These are phyloP conservation scores for Mellivora capensis DNA, from an alignment of 2,113 vertebrate genomes.

Conservation along the genomic window DNA sequence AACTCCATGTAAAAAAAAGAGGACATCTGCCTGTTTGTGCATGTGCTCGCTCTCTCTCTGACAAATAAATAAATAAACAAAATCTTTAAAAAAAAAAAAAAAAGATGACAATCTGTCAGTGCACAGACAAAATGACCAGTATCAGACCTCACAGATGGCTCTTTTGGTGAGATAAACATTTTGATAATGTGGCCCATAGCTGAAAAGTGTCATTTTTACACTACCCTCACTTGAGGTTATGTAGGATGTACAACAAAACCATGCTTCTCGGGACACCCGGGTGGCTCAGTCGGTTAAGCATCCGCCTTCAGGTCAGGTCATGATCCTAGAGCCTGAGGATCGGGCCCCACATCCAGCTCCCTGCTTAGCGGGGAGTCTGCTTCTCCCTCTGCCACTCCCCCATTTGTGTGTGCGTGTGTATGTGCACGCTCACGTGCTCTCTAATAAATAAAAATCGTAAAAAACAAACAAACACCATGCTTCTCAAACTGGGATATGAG, in stretches of 20 bases:
- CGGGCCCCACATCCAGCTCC: too few species aligned
- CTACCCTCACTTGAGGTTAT: not conserved
- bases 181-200: not conserved
- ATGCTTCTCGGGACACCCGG: not conserved
- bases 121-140: not conserved
- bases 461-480: not conserved
- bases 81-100: too few species aligned
- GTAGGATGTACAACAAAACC: not conserved
- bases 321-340: too few species aligned
- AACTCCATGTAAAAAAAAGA: not conserved
- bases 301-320: too few species aligned
- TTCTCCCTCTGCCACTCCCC: too few species aligned
- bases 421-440: too few species aligned
- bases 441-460: not conserved
- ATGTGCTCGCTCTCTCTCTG: too few species aligned
- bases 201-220: not conserved
- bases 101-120: not conserved
- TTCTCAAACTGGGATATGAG: not conserved
- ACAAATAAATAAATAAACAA: too few species aligned
- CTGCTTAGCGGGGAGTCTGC: too few species aligned
- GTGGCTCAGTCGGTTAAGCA: too few species aligned
- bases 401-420: too few species aligned
- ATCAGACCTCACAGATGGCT: not conserved
- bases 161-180: not conserved
- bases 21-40: too few species aligned